These are phyloP conservation scores for Apantesis nais DNA, from an alignment of 2,888 invertebrate genomes.

Conservation along the genomic window DNA sequence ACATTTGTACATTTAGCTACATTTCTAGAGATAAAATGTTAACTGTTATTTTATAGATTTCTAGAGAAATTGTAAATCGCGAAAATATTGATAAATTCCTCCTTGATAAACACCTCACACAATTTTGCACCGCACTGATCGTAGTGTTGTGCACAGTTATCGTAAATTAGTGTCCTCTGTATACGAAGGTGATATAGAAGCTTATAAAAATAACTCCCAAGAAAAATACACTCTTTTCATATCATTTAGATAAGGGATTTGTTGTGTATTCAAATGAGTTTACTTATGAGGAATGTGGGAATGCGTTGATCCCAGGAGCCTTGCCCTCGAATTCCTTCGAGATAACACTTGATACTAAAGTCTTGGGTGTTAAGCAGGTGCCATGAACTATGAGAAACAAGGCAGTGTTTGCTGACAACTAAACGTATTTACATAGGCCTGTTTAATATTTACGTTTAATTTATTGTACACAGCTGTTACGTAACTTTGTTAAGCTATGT, in stretches of 20 bases:
- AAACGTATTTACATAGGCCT: conserved; percentile 62
- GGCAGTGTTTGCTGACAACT: conserved; percentile 62
- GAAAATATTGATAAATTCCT: neutral
- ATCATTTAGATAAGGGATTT: conserved; percentile 42
- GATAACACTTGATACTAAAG: conserved; percentile 57
- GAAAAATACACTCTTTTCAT: conserved; percentile 32
- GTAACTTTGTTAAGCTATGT: conserved; percentile 36
- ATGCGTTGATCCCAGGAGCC: conserved; percentile 57
- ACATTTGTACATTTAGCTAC: neutral
- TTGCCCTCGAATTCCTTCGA: conserved; percentile 58
- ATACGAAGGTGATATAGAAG: neutral
- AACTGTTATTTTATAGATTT: neutral
- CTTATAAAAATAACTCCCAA: conserved; percentile 33
- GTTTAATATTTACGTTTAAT: conserved; percentile 60
- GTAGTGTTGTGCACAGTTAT: neutral
- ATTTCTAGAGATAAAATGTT: neutral
- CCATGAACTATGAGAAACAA: conserved; percentile 55
- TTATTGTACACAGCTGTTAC: conserved; percentile 55
- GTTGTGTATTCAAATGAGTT: conserved; percentile 51
- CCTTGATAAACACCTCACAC: too few species aligned
- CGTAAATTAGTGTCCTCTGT: neutral
- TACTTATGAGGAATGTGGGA: conserved; percentile 57
- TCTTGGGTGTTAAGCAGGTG: conserved; percentile 51
- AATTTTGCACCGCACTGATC: neutral
- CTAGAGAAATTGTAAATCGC: neutral